Percentiles rank a stretch among this genome's conserved stretches.
Evolutionary conservation across 2,888 invertebrate species (phyloP).

Genomic region (Pseudococcus jackbeardsleyi): DNA sequence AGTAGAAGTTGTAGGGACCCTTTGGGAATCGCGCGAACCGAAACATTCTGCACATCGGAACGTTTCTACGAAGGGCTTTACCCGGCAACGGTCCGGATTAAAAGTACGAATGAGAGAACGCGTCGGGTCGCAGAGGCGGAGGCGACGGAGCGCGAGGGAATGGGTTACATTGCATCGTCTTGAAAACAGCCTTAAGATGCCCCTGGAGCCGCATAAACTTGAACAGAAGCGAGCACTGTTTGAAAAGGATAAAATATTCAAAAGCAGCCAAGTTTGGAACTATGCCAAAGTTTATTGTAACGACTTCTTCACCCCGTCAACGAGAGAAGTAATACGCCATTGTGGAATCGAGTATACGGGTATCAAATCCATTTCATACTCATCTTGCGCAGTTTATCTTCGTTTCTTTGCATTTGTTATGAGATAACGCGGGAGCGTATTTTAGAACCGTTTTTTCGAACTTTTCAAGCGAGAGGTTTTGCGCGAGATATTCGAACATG

Average conservation of each 20-base stretch:
- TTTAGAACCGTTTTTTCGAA: background rate
- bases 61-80: background rate
- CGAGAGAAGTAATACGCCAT: constrained; percentile 64
- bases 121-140: background rate
- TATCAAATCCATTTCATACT: constrained; percentile 56
- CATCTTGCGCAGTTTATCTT: constrained; percentile 58
- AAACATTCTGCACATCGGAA: constrained; percentile 44
- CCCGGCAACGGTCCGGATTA: constrained; percentile 50
- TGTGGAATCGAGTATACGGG: constrained; percentile 61
- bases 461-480: background rate
- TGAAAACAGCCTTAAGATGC: constrained; percentile 65
- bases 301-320: constrained; percentile 63
- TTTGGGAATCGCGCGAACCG: constrained; percentile 50
- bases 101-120: constrained; percentile 49
- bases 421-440: constrained; percentile 29
- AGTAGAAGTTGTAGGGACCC: constrained; percentile 61
- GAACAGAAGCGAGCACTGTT: constrained; percentile 60
- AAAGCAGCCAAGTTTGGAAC: constrained; percentile 64
- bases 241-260: constrained; percentile 64
- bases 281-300: constrained; percentile 64
- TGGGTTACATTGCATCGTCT: constrained; percentile 63
- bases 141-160: background rate
- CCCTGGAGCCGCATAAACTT: constrained; percentile 64
- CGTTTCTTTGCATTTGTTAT: constrained; percentile 60
- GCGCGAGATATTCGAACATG: background rate